Percentiles rank a stretch among this genome's conserved stretches.
phyloP scores from a whole-genome alignment of 2,113 vertebrate species.

The Pelvicachromis taeniatus region DNA sequence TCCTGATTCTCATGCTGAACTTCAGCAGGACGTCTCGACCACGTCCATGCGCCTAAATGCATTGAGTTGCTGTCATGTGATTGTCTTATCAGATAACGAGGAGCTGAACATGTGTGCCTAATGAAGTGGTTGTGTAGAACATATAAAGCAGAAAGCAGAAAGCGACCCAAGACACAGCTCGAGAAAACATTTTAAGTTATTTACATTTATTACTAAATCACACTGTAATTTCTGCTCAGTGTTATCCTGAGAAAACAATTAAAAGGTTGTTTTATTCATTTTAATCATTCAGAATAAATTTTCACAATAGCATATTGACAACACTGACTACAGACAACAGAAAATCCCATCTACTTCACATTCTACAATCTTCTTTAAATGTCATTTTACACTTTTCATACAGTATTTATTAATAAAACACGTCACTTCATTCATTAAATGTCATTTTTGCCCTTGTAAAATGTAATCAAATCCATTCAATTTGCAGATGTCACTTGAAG shows the following conservation, averaged over 20 bases:
- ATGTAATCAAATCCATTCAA: background rate
- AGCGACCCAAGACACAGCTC: background rate
- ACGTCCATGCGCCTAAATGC: background rate
- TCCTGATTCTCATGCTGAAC: background rate
- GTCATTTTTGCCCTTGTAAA: background rate
- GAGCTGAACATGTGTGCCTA: background rate
- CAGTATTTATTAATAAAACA: background rate
- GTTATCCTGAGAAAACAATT: background rate
- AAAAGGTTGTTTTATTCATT: background rate
- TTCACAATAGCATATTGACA: background rate
- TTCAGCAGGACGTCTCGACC: background rate
- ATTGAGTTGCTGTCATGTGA: background rate
- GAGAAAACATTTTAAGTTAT: background rate
- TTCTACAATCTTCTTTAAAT: background rate
- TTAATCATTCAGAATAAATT: background rate
- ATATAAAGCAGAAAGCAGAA: background rate
- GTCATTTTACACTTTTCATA: background rate
- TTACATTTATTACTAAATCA: background rate
- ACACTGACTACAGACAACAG: background rate
- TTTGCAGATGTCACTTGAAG: background rate
- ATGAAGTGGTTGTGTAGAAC: rapidly evolving
- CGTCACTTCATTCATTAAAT: background rate
- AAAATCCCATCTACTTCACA: background rate
- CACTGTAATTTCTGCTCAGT: background rate
- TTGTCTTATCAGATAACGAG: background rate